These are phyloP conservation scores for Gymnarchus niloticus DNA, from an alignment of 2,113 vertebrate genomes.

Conservation along the genomic window DNA sequence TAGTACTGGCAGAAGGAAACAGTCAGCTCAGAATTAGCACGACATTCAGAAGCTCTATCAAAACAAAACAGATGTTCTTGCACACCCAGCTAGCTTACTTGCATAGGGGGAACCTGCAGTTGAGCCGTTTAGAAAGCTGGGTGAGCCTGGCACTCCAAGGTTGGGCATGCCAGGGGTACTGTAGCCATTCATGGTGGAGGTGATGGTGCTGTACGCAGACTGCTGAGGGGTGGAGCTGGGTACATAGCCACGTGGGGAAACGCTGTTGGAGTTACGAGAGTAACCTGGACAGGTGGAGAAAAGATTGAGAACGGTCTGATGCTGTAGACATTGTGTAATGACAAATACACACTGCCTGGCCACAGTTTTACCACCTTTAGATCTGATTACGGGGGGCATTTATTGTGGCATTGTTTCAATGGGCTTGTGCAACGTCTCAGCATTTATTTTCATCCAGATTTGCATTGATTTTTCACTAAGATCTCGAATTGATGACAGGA, in stretches of 20 bases:
- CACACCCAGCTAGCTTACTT: conserved; percentile 70
- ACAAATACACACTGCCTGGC: background rate
- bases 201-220: conserved; percentile 77
- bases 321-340: background rate
- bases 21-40: background rate
- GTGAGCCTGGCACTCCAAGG: conserved; percentile 84
- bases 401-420: no score
- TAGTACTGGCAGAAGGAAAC: background rate
- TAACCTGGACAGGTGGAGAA: conserved; percentile 64
- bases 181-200: conserved; percentile 80
- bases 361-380: no score
- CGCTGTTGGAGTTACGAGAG: conserved; percentile 79
- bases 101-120: conserved; percentile 88
- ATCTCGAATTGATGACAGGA: no score
- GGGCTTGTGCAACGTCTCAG: no score
- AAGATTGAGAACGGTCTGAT: background rate
- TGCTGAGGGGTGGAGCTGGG: conserved; percentile 87
- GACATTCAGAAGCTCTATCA: background rate
- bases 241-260: conserved; percentile 77
- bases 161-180: conserved; percentile 72
- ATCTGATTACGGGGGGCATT: no score
- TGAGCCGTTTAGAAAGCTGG: conserved; percentile 91
- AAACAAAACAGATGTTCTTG: background rate
- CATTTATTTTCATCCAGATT: no score
- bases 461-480: no score